These are phyloP conservation scores for Aphodius sticticus DNA, from an alignment of 2,888 invertebrate genomes.

Conservation along the genomic window DNA sequence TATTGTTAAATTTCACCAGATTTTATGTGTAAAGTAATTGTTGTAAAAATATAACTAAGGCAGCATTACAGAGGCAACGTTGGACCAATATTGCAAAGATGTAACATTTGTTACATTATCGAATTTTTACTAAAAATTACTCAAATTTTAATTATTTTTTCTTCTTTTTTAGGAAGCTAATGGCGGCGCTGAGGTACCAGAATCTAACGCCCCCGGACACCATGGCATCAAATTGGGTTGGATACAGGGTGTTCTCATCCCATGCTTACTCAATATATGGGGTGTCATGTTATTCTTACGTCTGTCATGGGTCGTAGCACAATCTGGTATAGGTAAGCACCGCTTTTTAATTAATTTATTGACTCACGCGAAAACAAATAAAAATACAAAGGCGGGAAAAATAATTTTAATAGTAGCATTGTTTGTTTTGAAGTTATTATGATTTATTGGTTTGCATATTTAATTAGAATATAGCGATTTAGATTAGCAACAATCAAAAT, in stretches of 20 bases:
- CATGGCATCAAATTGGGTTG: conserved; percentile 82
- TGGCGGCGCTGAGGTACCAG: conserved; percentile 46
- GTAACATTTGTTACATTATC: too few species aligned
- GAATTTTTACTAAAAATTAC: too few species aligned
- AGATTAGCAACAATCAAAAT: too few species aligned
- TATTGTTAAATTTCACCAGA: too few species aligned
- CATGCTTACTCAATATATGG: conserved; percentile 97
- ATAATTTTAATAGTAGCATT: background rate
- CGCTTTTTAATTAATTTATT: background rate
- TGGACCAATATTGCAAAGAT: too few species aligned
- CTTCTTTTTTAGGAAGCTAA: conserved; percentile 45
- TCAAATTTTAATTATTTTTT: conserved; percentile 13
- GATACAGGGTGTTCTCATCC: conserved; percentile 91
- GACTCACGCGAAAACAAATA: background rate
- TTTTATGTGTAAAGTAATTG: too few species aligned
- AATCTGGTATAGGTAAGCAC: conserved; percentile 79
- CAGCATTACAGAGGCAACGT: too few species aligned
- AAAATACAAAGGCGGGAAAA: background rate
- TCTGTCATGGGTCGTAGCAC: conserved; percentile 96
- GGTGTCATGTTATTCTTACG: conserved; percentile 99
- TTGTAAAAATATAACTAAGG: too few species aligned
- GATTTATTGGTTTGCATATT: too few species aligned
- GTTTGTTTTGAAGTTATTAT: too few species aligned
- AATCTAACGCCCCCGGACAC: conserved; percentile 49
- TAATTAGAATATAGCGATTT: too few species aligned